Evolutionary conservation across 2,888 invertebrate species (phyloP).

Genomic region (Bombylius discolor): DNA sequence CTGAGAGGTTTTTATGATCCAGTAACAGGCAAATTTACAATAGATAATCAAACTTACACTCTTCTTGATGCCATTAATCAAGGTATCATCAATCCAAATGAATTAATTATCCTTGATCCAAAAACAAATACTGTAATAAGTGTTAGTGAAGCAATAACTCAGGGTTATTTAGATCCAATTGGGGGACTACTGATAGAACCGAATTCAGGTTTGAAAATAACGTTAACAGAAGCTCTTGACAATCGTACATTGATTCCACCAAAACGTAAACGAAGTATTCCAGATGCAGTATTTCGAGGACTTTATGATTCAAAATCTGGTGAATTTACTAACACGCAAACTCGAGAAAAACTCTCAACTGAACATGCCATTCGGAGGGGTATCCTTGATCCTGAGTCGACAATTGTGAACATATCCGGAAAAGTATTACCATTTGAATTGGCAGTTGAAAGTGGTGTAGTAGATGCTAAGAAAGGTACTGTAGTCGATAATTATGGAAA

Average conservation of each 20-base stretch:
- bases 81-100: slow-evolving; percentile 62
- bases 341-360: slow-evolving; percentile 65
- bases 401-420: slow-evolving; percentile 71
- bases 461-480: slow-evolving; percentile 62
- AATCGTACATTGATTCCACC: slow-evolving; percentile 69
- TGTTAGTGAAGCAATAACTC: slow-evolving; percentile 62
- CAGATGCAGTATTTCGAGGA: slow-evolving; percentile 85
- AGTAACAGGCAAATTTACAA: slow-evolving; percentile 55
- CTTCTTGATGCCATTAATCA: slow-evolving; percentile 60
- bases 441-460: slow-evolving; percentile 63
- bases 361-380: slow-evolving; percentile 75
- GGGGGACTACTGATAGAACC: slow-evolving; percentile 70
- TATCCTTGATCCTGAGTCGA: slow-evolving; percentile 71
- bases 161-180: slow-evolving; percentile 63
- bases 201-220: slow-evolving; percentile 55
- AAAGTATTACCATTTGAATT: slow-evolving; percentile 70
- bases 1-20: slow-evolving; percentile 69
- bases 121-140: slow-evolving; percentile 67
- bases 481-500: slow-evolving; percentile 48
- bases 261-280: slow-evolving; percentile 68
- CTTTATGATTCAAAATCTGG: slow-evolving; percentile 76
- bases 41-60: slow-evolving; percentile 55
- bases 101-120: slow-evolving; percentile 67
- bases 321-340: slow-evolving; percentile 64
- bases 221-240: slow-evolving; percentile 71